These are phyloP conservation scores for Scaptomyza cyrtandrae DNA, from an alignment of 2,888 invertebrate genomes.

Conservation along the genomic window DNA sequence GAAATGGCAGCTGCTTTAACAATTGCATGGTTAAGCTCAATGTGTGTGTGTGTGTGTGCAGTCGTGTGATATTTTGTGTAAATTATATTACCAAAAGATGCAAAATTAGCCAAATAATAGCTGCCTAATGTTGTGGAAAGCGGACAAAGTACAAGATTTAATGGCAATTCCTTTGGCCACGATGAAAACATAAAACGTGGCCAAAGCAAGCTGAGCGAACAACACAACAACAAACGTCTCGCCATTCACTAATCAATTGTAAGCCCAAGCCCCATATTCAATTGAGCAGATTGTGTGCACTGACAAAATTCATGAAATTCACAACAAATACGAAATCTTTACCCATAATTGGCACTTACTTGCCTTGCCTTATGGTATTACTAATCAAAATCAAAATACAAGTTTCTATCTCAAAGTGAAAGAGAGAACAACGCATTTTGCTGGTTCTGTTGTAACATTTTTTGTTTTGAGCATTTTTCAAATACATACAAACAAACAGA, in stretches of 20 bases:
- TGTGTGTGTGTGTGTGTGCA: constrained; percentile 56
- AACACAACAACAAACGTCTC: too few relatives aligned
- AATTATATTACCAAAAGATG: constrained; percentile 79
- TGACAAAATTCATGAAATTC: constrained; percentile 30
- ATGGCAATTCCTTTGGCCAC: constrained; percentile 70
- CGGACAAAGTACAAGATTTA: constrained; percentile 61
- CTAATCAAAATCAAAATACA: constrained; percentile 26
- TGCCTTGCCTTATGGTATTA: constrained; percentile 20
- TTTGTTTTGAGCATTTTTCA: constrained; percentile 22
- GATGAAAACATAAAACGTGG: constrained; percentile 69
- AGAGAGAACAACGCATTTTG: neutral
- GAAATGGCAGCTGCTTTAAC: constrained; percentile 51
- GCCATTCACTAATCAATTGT: constrained; percentile 49
- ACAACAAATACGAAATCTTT: constrained; percentile 24
- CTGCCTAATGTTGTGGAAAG: constrained; percentile 75
- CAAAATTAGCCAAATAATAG: constrained; percentile 80
- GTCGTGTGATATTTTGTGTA: constrained; percentile 78
- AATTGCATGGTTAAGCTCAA: constrained; percentile 54
- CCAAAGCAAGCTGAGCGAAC: constrained; percentile 23
- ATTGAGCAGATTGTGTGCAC: constrained; percentile 30
- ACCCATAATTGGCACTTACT: constrained; percentile 31
- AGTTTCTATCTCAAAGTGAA: neutral
- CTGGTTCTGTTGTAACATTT: constrained; percentile 4
- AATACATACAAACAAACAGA: neutral
- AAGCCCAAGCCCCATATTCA: constrained; percentile 15